Base-by-base conservation (phyloP, 1,140 invertebrate genomes). In the Atta texana region DNA sequence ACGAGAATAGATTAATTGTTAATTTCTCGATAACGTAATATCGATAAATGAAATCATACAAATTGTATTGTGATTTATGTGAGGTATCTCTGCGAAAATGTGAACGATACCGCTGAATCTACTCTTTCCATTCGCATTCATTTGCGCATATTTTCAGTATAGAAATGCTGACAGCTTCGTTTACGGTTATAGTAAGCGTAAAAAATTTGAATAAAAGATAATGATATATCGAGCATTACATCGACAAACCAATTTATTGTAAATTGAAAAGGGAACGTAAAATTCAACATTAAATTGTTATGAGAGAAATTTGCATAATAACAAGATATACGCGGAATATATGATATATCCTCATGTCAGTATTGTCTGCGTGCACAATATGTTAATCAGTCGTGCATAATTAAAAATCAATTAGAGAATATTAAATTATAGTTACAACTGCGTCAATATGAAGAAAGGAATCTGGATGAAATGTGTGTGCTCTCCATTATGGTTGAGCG, bases 221-320 rank as follows among this genome's bases (percentile, higher is more conserved):
- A 84, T 84, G 55, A 59, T 74, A 49, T 53, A 74, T 84, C 80
- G 44, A 21, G 21, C 28, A 82, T 57, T 72, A 82, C 39, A 49
- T 59, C 34, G 51, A 39, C 68, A 84, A 59, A 74, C 10, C 69
- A 84, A 74, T 74, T 84, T 63, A 31, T 34, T 34, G 80, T 71
- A 34, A 61, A 84, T 84, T 84, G 68, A 44, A 84, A 84, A 74
- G 39, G 49, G 57, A 74, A 74, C 69, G 24, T 61, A 84, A 84
- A 84, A 84, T 84, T 84, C 8, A 49, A 74, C 39, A 21, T 74
- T 61, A 74, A 74, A 61, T 74, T 71, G 68, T 61, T 72, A 82
- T 31, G 80, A 59, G 80, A 34, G 55, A 81, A 81, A 81, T 81
- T 81, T 81, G n/a, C 77, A 80, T 80, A 18, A 81, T 57, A 81